These are phyloP conservation scores for Mustela nigripes DNA, from an alignment of 2,113 vertebrate species.

Conservation along the genomic window DNA sequence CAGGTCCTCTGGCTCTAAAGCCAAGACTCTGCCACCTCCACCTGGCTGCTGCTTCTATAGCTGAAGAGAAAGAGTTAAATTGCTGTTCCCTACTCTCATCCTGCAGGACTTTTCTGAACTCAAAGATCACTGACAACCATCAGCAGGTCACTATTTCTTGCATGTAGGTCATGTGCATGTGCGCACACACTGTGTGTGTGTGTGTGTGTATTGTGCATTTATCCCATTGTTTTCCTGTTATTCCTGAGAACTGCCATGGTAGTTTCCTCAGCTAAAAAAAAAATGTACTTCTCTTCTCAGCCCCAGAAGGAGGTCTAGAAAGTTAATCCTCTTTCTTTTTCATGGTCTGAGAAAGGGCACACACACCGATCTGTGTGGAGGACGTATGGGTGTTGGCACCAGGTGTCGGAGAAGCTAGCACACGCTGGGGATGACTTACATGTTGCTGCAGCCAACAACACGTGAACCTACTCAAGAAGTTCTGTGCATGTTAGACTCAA, in stretches of 20 bases:
- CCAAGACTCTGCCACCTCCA: neutral
- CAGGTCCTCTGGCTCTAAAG: neutral
- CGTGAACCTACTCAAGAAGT: neutral
- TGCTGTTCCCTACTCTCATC: neutral
- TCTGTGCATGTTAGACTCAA: neutral
- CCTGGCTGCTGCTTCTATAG: neutral
- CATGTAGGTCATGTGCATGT: neutral
- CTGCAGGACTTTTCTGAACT: neutral
- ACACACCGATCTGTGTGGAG: neutral
- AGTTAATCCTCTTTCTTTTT: neutral
- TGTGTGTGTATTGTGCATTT: neutral
- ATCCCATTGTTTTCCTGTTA: neutral
- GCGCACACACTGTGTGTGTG: neutral
- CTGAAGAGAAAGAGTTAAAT: neutral
- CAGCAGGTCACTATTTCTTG: neutral
- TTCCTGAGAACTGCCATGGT: neutral
- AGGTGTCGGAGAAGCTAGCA: neutral
- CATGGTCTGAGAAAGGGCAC: neutral
- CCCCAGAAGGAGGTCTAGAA: neutral
- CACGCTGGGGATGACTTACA: neutral
- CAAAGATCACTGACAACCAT: neutral
- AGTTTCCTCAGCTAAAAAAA: conserved; percentile 27
- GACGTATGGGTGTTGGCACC: neutral
- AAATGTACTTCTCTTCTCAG: neutral
- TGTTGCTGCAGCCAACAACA: neutral